A percentile compares a stretch with the other conserved stretches of the same genome.
phyloP scores from a whole-genome alignment of 92 coral and sea anemone species.

The Isaurus tuberculatus region DNA sequence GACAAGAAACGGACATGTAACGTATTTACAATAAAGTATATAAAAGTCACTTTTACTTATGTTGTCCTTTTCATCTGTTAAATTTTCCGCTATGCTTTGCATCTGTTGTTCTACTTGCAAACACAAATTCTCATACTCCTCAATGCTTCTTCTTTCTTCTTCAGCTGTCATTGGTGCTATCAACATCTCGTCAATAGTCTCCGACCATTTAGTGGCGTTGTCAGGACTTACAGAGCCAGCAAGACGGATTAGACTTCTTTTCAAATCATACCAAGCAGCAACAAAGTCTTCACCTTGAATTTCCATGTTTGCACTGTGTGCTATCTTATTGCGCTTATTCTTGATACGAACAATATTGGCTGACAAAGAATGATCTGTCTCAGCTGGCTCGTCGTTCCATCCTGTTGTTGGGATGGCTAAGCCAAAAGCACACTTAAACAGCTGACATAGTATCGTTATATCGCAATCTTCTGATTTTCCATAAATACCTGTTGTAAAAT shows the following conservation, averaged over 20 bases:
- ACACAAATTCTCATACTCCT: slow-evolving; percentile 10
- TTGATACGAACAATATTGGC: too few relatives aligned
- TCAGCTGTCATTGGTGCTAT: slow-evolving; percentile 19
- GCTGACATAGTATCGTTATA: background rate
- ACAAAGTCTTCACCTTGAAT: too few relatives aligned
- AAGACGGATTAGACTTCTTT: slow-evolving; percentile 1
- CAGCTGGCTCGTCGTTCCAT: slow-evolving; percentile 9
- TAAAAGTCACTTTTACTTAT: too few relatives aligned
- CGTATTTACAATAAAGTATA: too few relatives aligned
- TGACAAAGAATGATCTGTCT: too few relatives aligned
- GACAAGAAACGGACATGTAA: too few relatives aligned
- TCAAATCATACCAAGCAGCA: slow-evolving; percentile 15
- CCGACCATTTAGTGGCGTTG: slow-evolving; percentile 15
- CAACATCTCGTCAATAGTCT: slow-evolving; percentile 10
- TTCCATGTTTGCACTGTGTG: slow-evolving; percentile 23
- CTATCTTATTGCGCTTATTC: slow-evolving; percentile 18
- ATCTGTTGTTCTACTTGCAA: background rate
- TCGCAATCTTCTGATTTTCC: too few relatives aligned
- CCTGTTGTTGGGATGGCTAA: slow-evolving; percentile 18
- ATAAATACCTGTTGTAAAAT: too few relatives aligned
- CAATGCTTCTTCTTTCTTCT: slow-evolving; percentile 9
- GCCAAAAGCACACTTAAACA: slow-evolving; percentile 14
- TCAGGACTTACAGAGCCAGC: slow-evolving; percentile 15
- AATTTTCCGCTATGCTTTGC: background rate
- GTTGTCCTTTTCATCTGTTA: background rate